Base-by-base conservation (phyloP, 2,888 invertebrate genomes). In the Eilema depressum region DNA sequence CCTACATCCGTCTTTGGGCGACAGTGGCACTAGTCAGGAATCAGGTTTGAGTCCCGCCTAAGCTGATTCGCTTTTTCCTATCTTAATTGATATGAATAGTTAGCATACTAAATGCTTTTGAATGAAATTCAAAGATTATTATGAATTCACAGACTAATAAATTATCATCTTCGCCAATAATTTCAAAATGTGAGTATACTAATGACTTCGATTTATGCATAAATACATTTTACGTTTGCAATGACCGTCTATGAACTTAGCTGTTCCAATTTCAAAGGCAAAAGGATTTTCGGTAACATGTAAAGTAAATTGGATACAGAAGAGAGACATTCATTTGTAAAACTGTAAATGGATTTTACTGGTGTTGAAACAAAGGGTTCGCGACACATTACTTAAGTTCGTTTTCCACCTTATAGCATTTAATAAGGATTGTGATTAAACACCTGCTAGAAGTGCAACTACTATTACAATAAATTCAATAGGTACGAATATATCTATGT, bases 211-310 rank as follows among this genome's bases (percentile, higher is more conserved):
- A 17, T 41, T 37, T 37, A 37, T 14, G 41, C 41, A 41, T 41
- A 7, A 17, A 14, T 41, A 41, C n/a, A 53, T 53, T 53, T 53
- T 53, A n/a, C 53, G 53, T 53, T 53, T 10, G 3, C 53, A n/a
- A 53, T 53, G 53, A 53, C 53, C 53, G 53, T 53, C 53, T 53
- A n/a, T 53, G 53, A 53, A 53, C 53, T 53, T 10, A 20, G 53
- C n/a, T 53, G 53, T 53, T 53, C n/a, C 53, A 53, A 53, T 53
- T 53, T n/a, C 53, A n/a, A 53, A 53, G 10, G 53, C n/a, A 53
- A 53, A 53, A 53, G n/a, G n/a, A 53, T 53, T n/a, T 0, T 53
- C 53, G 8, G n/a, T 53, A n/a, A 7, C n/a, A n/a, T 53, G 8
- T 53, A 10, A 1, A 53, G 53, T n/a, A 53, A 53, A 53, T 53